Evolutionary conservation across 2,797 vertebrate species (phyloP).

Genomic region (Leptodactylus fallax): DNA sequence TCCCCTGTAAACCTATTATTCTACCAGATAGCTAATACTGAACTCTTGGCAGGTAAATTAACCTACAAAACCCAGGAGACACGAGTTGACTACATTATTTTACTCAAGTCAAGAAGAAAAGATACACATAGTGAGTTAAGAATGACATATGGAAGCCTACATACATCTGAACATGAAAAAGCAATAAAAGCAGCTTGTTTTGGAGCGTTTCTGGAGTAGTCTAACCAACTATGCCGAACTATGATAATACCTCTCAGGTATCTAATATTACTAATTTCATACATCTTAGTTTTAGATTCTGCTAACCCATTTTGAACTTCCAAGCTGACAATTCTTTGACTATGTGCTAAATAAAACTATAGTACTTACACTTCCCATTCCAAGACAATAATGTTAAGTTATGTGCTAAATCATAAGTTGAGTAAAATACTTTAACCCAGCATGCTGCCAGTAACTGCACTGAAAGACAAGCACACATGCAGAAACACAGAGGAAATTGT

Average conservation of each 20-base stretch:
- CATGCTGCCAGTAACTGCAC: too few species aligned
- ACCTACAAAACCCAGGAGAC: constrained; percentile 39
- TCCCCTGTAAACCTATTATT: constrained; percentile 9
- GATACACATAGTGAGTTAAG: constrained; percentile 19
- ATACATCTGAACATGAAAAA: constrained; percentile 28
- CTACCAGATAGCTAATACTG: constrained; percentile 22
- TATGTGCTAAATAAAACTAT: too few species aligned
- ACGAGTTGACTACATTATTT: constrained; percentile 30
- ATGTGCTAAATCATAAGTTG: too few species aligned
- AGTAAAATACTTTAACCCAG: too few species aligned
- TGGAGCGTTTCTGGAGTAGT: background rate
- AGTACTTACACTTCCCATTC: too few species aligned
- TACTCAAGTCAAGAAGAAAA: background rate
- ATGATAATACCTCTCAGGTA: constrained; percentile 6
- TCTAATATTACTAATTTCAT: constrained; percentile 1
- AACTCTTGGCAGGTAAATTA: constrained; percentile 44
- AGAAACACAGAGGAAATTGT: too few species aligned
- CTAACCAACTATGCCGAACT: constrained; percentile 20
- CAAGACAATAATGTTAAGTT: too few species aligned
- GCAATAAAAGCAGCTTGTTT: constrained; percentile 10
- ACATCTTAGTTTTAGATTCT: background rate
- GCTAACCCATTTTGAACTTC: background rate
- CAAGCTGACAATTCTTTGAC: background rate
- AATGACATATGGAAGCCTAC: constrained; percentile 33
- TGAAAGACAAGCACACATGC: too few species aligned